These are phyloP conservation scores for Gari tellinella DNA, from an alignment of 2,888 invertebrate species.

Conservation along the genomic window DNA sequence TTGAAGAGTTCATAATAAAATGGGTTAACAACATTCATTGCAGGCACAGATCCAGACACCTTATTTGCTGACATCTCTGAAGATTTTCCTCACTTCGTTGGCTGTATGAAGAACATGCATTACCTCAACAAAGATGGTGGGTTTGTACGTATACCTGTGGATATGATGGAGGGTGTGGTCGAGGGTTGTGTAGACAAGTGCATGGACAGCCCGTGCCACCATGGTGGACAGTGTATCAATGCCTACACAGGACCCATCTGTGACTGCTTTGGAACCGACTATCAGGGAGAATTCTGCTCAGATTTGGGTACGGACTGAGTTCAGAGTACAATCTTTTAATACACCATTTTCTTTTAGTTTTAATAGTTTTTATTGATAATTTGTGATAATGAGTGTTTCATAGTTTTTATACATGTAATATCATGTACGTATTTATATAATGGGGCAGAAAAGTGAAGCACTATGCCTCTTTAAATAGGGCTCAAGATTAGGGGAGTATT, in stretches of 20 bases:
- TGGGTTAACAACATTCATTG: too few species aligned
- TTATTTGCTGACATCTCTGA: conserved; percentile 45
- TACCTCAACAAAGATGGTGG: conserved; percentile 60
- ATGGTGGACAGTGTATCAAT: conserved; percentile 95
- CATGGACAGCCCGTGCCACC: conserved; percentile 92
- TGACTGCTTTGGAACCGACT: conserved; percentile 96
- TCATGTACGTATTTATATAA: too few species aligned
- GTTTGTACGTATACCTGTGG: conserved; percentile 51
- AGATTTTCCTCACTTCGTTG: conserved; percentile 65
- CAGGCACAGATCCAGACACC: conserved; percentile 61
- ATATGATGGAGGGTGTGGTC: conserved; percentile 56
- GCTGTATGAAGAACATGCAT: conserved; percentile 71
- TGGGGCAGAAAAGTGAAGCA: too few species aligned
- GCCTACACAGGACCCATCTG: conserved; percentile 95
- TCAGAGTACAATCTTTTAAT: too few species aligned
- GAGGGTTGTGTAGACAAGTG: conserved; percentile 92
- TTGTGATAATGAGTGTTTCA: too few species aligned
- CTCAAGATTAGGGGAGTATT: too few species aligned
- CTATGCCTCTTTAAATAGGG: too few species aligned
- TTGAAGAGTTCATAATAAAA: too few species aligned
- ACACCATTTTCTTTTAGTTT: too few species aligned
- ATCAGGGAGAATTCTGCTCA: conserved; percentile 96
- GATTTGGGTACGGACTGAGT: conserved; percentile 88
- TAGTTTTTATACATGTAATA: too few species aligned
- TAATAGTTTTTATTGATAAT: too few species aligned